These are phyloP conservation scores for Flexamia atlantica DNA, from an alignment of 2,888 invertebrate species.

Conservation along the genomic window DNA sequence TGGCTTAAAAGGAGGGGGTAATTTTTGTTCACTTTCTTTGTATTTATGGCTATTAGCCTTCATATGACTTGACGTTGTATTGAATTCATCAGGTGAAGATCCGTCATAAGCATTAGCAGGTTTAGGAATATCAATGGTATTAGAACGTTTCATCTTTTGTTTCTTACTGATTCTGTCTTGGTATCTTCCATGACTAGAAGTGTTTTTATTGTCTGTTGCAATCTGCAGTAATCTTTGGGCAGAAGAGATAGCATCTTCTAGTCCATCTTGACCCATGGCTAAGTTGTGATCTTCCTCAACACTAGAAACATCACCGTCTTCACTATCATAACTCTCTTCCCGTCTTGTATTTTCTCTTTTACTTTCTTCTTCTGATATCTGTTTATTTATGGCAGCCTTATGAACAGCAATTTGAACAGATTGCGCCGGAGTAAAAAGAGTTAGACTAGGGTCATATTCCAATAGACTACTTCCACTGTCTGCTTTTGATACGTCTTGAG, in stretches of 20 bases:
- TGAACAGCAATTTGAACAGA: constrained; percentile 74
- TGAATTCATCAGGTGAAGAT: constrained; percentile 75
- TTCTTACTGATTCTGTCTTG: constrained; percentile 78
- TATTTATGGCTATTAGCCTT: constrained; percentile 66
- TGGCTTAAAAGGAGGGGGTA: constrained; percentile 84
- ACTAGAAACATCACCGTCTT: constrained; percentile 69
- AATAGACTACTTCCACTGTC: constrained; percentile 67
- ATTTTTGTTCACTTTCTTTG: constrained; percentile 71
- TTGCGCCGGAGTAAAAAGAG: constrained; percentile 74
- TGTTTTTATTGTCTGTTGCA: constrained; percentile 69
- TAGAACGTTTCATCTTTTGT: constrained; percentile 90
- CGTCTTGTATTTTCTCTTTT: constrained; percentile 65
- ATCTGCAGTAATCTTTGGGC: constrained; percentile 71
- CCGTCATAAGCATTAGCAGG: constrained; percentile 76
- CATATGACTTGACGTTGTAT: constrained; percentile 72
- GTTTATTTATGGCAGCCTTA: constrained; percentile 74
- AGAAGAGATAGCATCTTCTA: constrained; percentile 66
- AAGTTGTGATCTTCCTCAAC: constrained; percentile 68
- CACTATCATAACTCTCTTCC: constrained; percentile 65
- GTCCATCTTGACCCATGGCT: constrained; percentile 59
- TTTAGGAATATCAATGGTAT: constrained; percentile 93
- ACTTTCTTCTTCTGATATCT: constrained; percentile 73
- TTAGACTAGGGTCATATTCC: constrained; percentile 73
- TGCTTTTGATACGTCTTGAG: constrained; percentile 48
- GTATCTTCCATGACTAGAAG: constrained; percentile 65